A percentile compares a stretch with the other conserved stretches of the same genome.
phyloP scores from a whole-genome alignment of 2,888 invertebrate species.

The Diaperis boleti region DNA sequence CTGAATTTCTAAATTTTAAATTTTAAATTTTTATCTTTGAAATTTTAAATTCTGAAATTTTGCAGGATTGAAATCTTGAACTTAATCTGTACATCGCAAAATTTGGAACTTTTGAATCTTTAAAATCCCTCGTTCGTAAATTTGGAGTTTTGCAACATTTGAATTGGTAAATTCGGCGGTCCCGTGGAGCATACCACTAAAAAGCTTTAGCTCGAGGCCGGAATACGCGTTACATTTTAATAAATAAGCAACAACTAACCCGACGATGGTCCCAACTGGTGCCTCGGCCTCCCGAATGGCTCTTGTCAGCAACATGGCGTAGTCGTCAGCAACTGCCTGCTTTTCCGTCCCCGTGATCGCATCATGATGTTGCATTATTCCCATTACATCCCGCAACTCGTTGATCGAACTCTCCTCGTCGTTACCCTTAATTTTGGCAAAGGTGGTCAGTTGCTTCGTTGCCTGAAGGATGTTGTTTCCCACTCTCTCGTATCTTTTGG shows the following conservation, averaged over 20 bases:
- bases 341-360: conserved; percentile 88
- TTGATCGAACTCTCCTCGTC: conserved; percentile 63
- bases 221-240: background rate
- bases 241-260: conserved; percentile 16
- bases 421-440: conserved; percentile 67
- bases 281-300: conserved; percentile 72
- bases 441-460: conserved; percentile 76
- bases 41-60: no score
- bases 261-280: conserved; percentile 27
- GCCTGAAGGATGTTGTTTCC: conserved; percentile 83
- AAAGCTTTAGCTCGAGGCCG: no score
- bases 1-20: no score
- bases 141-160: no score
- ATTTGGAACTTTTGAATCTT: no score
- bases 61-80: no score
- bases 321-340: conserved; percentile 88
- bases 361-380: conserved; percentile 92
- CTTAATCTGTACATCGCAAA: no score
- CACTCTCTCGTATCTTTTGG: conserved; percentile 80
- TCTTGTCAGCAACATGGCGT: conserved; percentile 77
- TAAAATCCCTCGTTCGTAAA: no score
- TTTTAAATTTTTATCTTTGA: no score
- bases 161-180: no score
- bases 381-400: conserved; percentile 78
- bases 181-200: no score